Evolutionary conservation across 2,888 invertebrate genomes (phyloP).

Genomic region (Coelopa pilipes): DNA sequence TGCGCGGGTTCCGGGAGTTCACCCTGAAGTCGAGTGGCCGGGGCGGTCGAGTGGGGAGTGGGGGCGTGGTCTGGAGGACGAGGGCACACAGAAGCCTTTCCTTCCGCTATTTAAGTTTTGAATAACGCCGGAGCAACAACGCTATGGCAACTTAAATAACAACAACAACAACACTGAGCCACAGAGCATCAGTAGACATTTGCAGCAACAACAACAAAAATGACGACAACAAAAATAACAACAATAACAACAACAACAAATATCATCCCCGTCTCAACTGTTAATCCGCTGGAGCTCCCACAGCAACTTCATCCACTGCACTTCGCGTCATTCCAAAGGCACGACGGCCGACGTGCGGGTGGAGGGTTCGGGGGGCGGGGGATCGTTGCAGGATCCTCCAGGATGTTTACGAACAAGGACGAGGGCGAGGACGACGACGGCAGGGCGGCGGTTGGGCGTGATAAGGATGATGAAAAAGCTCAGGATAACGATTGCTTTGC

Average conservation of each 20-base stretch:
- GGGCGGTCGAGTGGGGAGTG: not conserved
- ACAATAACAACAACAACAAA: slow-evolving; percentile 13
- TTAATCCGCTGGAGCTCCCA: slow-evolving; percentile 21
- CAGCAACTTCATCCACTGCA: slow-evolving; percentile 12
- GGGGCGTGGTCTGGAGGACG: not conserved
- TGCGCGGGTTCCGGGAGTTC: not conserved
- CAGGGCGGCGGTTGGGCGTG: not conserved
- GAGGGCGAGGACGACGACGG: not conserved
- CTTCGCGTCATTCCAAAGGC: not conserved
- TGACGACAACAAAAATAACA: not conserved
- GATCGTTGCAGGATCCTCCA: not conserved
- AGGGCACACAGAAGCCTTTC: slow-evolving; percentile 21
- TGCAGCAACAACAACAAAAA: slow-evolving; percentile 9
- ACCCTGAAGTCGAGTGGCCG: not conserved
- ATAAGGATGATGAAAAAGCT: slow-evolving; percentile 26
- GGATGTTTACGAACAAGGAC: not conserved
- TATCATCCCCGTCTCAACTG: slow-evolving; percentile 11
- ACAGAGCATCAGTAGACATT: no score
- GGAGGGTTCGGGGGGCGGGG: not conserved
- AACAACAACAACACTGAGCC: slow-evolving; percentile 14
- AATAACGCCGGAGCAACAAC: slow-evolving; percentile 30
- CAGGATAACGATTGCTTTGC: slow-evolving; percentile 15
- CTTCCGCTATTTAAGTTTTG: slow-evolving; percentile 37
- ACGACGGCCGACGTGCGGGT: not conserved
- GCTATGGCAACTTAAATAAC: not conserved